Conservation (phyloP, 2,797 vertebrate genomes). For the Denticeps clupeoides region DNA sequence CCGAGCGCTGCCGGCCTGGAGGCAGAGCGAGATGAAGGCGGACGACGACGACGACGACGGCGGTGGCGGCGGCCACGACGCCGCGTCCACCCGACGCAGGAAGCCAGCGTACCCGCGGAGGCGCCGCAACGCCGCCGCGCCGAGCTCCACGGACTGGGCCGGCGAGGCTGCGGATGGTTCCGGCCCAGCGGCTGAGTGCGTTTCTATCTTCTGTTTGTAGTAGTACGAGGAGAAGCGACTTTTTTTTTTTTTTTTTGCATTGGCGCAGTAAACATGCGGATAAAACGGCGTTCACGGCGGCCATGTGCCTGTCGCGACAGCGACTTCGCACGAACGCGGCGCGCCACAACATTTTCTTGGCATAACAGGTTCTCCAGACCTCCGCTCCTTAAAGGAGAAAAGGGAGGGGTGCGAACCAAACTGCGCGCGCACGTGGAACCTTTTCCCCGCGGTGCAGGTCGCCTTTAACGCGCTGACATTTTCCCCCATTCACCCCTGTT, state of each 20-base stretch:
- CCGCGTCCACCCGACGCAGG: constrained; percentile 60
- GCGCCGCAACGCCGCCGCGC: constrained; percentile 58
- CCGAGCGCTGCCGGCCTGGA: constrained; percentile 61
- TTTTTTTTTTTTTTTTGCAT: no score
- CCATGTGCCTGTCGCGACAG: no score
- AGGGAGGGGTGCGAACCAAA: no score
- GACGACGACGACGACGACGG: constrained; percentile 35
- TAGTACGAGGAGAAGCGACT: not conserved
- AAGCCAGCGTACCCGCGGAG: constrained; percentile 73
- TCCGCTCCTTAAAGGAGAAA: no score
- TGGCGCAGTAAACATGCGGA: no score
- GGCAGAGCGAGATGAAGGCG: constrained; percentile 52
- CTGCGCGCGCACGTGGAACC: constrained; percentile 36
- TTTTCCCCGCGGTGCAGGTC: no score
- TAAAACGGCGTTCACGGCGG: no score
- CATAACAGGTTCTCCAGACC: constrained; percentile 21
- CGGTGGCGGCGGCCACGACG: constrained; percentile 47
- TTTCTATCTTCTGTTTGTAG: constrained; percentile 9
- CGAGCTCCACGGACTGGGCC: constrained; percentile 32
- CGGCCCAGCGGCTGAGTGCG: constrained; percentile 47
- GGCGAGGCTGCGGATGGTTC: constrained; percentile 39
- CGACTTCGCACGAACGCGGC: no score
- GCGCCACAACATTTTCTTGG: no score
- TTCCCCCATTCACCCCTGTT: no score
- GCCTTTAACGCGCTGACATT: no score